phyloP scores from a whole-genome alignment of 2,888 invertebrate species.

The Megastigmus dorsalis region DNA sequence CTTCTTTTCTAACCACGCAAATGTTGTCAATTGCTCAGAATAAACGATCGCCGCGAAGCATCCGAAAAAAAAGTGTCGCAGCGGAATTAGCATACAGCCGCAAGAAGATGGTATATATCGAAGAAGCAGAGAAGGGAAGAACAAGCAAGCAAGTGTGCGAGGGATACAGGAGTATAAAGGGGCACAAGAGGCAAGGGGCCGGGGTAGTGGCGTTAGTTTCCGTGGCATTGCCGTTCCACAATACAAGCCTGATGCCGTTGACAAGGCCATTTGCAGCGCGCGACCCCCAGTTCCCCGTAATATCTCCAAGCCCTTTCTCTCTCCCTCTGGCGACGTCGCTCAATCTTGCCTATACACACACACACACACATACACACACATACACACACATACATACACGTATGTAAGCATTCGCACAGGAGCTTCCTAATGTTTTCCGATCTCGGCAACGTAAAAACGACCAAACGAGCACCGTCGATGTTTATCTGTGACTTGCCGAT shows the following conservation, averaged over 20 bases:
- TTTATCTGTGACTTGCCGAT: neutral
- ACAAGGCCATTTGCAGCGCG: slow-evolving; percentile 67
- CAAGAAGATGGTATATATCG: neutral
- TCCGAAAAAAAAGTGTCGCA: neutral
- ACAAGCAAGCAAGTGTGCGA: neutral
- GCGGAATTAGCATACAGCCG: neutral
- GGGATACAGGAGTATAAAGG: neutral
- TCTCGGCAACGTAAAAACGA: neutral
- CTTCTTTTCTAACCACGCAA: too few relatives aligned
- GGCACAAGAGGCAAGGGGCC: neutral
- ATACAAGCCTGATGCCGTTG: slow-evolving; percentile 70
- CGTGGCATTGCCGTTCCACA: slow-evolving; percentile 73
- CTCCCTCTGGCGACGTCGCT: neutral
- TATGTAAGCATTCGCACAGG: too few relatives aligned
- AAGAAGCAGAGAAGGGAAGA: neutral
- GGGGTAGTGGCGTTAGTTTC: slow-evolving; percentile 71
- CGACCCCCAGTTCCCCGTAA: slow-evolving; percentile 51
- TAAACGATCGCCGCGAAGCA: too few relatives aligned
- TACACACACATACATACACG: too few relatives aligned
- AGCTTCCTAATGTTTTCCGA: slow-evolving; percentile 25
- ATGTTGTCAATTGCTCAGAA: too few relatives aligned
- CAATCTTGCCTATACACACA: too few relatives aligned
- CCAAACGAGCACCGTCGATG: too few relatives aligned
- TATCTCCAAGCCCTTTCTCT: slow-evolving; percentile 47
- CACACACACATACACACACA: too few relatives aligned